phyloP scores from a whole-genome alignment of 2,888 invertebrate species.

The Prosapia bicincta region DNA sequence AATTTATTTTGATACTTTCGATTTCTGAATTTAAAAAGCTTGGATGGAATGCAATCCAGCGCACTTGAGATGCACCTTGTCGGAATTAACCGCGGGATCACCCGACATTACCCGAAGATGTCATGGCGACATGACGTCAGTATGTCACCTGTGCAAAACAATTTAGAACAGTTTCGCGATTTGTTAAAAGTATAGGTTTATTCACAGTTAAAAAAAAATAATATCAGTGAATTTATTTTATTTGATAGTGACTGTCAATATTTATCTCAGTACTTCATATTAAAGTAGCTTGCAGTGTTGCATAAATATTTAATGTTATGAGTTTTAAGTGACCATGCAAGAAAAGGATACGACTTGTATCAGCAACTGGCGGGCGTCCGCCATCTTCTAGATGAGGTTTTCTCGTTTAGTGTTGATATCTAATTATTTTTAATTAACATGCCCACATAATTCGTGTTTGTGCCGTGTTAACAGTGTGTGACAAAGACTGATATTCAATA shows the following conservation, averaged over 20 bases:
- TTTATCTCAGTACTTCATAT: background rate
- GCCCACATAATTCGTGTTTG: slow-evolving; percentile 18
- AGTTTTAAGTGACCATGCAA: slow-evolving; percentile 48
- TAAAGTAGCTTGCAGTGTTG: background rate
- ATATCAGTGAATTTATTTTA: background rate
- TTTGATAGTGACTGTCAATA: background rate
- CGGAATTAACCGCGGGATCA: slow-evolving; percentile 34
- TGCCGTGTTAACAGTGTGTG: slow-evolving; percentile 22
- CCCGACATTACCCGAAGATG: slow-evolving; percentile 38
- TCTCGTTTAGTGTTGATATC: slow-evolving; percentile 42
- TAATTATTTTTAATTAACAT: slow-evolving; percentile 31
- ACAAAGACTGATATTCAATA: slow-evolving; percentile 8
- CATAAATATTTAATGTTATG: slow-evolving; percentile 5
- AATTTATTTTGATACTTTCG: slow-evolving; percentile 10
- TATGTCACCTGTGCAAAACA: slow-evolving; percentile 40
- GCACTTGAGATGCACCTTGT: slow-evolving; percentile 27
- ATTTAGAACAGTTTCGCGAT: slow-evolving; percentile 35
- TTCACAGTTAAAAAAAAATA: slow-evolving; percentile 24
- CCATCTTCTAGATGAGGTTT: slow-evolving; percentile 58
- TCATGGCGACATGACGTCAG: slow-evolving; percentile 38
- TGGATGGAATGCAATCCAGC: slow-evolving; percentile 8
- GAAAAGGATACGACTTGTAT: slow-evolving; percentile 50
- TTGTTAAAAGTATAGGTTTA: slow-evolving; percentile 14
- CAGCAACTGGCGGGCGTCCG: slow-evolving; percentile 50
- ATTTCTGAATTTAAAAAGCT: slow-evolving; percentile 11